Evolutionary conservation across 2,797 vertebrate genomes (phyloP), one percentile per base, ranked within the genome.

Genomic region (Euthynnus affinis): DNA sequence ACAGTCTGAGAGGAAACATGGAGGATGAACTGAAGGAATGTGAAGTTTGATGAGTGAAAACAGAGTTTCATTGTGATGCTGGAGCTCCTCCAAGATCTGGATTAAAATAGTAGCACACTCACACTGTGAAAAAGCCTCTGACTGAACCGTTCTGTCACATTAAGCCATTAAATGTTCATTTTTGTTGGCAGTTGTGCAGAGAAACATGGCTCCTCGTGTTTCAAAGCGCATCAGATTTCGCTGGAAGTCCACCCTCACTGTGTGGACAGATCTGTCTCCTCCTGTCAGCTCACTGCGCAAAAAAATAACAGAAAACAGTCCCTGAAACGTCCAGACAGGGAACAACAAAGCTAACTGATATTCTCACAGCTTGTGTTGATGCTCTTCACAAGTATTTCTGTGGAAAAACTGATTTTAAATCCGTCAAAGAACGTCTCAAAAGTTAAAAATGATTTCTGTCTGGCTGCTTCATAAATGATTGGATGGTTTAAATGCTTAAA

Each of bases 61-160:
- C 32, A 3, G 20, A 10, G 22, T 23, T 32, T 64, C 42, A 57
- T 72, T 29, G 69, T 59, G 25, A 34, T 4, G 10, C 68, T 69
- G 63, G 59, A 68, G 7, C 61, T 46, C 17, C 40, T 71, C 75
- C 76, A 78, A 12, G 34, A 56, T 22, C 20, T 29, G 60, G 37
- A 74, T 57, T 57, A 63, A 72, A 67, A 56, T 42, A 77, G 42
- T 27, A 9, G 2, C 42, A 44, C 42, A 65, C 51, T 57, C 66
- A 65, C 15, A n/a, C 27, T 20, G 57, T 10, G 46, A 20, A 25
- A 40, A 13, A 18, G 18, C 23, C 6, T 15, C 46, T 37, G 46
- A 27, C 46, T 4, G 20, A 66, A 27, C 32, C 14, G 5, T 9
- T 14, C 32, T 9, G 32, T 27, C 32, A 23, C 7, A 34, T 25